phyloP scores from a whole-genome alignment of 1,140 invertebrate species.

The Ectropis grisescens region DNA sequence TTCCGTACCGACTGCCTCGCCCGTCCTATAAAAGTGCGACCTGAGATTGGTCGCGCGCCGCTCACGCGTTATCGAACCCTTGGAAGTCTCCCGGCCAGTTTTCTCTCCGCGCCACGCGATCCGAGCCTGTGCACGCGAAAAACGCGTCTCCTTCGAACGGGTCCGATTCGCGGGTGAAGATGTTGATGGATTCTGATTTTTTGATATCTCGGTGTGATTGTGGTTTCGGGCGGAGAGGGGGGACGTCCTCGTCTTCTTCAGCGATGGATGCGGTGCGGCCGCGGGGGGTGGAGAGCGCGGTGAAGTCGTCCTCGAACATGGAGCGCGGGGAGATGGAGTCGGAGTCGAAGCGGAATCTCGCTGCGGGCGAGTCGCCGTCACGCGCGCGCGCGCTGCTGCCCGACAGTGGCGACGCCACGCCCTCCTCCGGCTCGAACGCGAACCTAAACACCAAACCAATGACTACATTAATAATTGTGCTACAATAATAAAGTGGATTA shows the following conservation, averaged over 20 bases:
- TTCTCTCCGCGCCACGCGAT: conserved; percentile 49
- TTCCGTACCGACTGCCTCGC: no score
- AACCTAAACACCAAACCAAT: conserved; percentile 30
- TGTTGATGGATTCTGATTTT: conserved; percentile 90
- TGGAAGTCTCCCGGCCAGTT: conserved; percentile 63
- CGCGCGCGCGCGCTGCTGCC: conserved; percentile 31
- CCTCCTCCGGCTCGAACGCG: conserved; percentile 45
- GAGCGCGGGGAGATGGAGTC: conserved; percentile 63
- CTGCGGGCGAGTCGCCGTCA: conserved; percentile 50
- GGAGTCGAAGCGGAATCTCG: conserved; percentile 65
- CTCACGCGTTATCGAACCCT: conserved; percentile 52
- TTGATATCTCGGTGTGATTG: conserved; percentile 71
- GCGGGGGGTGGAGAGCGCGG: conserved; percentile 51
- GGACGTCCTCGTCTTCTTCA: conserved; percentile 50
- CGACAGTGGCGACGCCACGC: conserved; percentile 34
- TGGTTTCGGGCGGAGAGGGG: conserved; percentile 32
- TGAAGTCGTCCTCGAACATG: conserved; percentile 82
- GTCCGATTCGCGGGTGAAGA: conserved; percentile 82
- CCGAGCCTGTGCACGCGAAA: conserved; percentile 73
- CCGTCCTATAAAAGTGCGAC: no score
- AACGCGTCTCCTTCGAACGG: conserved; percentile 91
- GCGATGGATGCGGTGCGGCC: conserved; percentile 47
- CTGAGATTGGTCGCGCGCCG: no score
- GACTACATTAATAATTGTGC: no score
- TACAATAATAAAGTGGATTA: no score